phyloP scores from a whole-genome alignment of 2,113 vertebrate genomes.

The Sinocyclocheilus rhinocerous region DNA sequence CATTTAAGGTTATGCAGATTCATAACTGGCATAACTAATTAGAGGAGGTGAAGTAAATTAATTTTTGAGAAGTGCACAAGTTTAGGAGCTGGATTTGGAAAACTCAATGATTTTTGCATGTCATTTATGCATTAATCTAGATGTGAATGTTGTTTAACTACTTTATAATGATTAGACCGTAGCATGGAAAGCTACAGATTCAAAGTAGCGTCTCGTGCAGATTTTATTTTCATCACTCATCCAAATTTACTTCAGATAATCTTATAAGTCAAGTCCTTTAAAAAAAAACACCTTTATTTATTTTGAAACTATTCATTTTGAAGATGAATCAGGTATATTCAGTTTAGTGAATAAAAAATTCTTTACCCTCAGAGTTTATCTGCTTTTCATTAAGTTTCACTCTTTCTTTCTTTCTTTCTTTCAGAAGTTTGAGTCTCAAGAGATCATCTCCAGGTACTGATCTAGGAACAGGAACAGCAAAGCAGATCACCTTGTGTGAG shows the following conservation, averaged over 20 bases:
- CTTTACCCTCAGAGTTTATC: background rate
- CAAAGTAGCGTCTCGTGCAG: background rate
- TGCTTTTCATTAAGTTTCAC: background rate
- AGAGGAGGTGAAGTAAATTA: background rate
- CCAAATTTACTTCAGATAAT: background rate
- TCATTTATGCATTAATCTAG: background rate
- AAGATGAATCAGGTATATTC: background rate
- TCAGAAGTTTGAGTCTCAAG: conserved; percentile 8
- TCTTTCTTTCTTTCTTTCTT: background rate
- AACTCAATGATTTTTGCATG: background rate
- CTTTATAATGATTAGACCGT: background rate
- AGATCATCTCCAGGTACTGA: conserved; percentile 8
- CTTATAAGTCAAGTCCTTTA: background rate
- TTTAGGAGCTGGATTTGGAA: background rate
- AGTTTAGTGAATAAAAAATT: background rate
- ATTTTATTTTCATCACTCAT: background rate
- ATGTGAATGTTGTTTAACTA: background rate
- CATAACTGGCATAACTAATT: background rate
- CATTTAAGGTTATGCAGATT: conserved; percentile 15
- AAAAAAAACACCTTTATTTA: too few species aligned
- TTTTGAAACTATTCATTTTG: background rate
- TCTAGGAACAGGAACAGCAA: conserved; percentile 10
- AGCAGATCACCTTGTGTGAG: background rate
- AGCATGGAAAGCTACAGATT: background rate
- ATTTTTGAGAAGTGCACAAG: background rate